A percentile compares a stretch with the other conserved stretches of the same genome.
phyloP scores from a whole-genome alignment of 2,113 vertebrate species.

The Protobothrops mucrosquamatus region DNA sequence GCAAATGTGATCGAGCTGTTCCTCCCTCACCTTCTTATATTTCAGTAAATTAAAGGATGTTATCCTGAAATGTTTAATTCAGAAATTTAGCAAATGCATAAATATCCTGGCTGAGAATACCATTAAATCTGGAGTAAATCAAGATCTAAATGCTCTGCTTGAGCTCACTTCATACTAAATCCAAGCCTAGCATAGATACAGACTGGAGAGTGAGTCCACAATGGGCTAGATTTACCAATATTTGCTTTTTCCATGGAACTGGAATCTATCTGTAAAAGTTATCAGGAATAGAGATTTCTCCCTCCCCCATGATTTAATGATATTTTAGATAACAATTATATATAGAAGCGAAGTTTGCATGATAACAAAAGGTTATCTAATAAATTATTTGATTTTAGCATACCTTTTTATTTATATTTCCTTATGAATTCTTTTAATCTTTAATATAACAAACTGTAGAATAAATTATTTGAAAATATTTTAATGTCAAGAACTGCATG shows the following conservation, averaged over 20 bases:
- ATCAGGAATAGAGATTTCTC: not conserved
- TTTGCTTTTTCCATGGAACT: not conserved
- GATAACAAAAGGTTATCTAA: conserved; percentile 11
- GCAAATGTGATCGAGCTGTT: no score
- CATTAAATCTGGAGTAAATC: not conserved
- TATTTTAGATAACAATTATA: conserved; percentile 9
- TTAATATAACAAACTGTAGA: conserved; percentile 5
- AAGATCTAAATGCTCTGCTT: not conserved
- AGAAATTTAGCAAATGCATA: not conserved
- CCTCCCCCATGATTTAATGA: not conserved
- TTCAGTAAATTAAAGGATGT: no score
- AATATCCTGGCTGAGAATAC: not conserved
- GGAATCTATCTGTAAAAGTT: not conserved
- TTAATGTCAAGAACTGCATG: not conserved
- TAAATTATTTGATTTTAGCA: conserved; percentile 10
- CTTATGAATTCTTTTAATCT: not conserved
- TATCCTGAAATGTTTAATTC: not conserved
- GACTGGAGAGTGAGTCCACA: not conserved
- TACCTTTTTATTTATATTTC: not conserved
- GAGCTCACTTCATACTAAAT: not conserved
- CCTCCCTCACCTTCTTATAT: no score
- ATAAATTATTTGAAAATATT: conserved; percentile 31
- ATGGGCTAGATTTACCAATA: not conserved
- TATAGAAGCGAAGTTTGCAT: not conserved
- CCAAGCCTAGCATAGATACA: not conserved